Evolutionary conservation across 2,888 invertebrate genomes (phyloP).

Genomic region (Glaucopsyche alexis): DNA sequence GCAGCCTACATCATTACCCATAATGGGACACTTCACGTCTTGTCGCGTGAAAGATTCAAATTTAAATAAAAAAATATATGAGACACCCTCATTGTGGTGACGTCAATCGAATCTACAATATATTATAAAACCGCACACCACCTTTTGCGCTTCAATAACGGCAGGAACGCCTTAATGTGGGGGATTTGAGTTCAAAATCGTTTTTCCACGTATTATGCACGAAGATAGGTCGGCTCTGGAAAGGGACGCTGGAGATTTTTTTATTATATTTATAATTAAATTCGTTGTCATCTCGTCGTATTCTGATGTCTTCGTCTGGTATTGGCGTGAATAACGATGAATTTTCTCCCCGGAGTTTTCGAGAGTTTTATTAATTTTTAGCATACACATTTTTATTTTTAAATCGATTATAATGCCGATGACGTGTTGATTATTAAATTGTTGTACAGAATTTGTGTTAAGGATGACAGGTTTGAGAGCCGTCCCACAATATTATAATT

Average conservation of each 20-base stretch:
- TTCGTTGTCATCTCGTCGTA: constrained; percentile 73
- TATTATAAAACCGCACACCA: constrained; percentile 58
- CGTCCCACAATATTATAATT: not conserved
- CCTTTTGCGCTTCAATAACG: constrained; percentile 44
- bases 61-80: constrained; percentile 66
- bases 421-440: constrained; percentile 28
- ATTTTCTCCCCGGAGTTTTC: constrained; percentile 55
- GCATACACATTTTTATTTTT: constrained; percentile 35
- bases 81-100: constrained; percentile 70
- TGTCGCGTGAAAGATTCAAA: constrained; percentile 60
- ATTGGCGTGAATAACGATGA: constrained; percentile 70
- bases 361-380: constrained; percentile 63
- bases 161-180: constrained; percentile 43
- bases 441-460: constrained; percentile 17
- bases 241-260: constrained; percentile 72
- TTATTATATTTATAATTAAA: constrained; percentile 80
- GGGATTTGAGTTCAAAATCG: constrained; percentile 56
- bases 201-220: constrained; percentile 46
- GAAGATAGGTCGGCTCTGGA: constrained; percentile 53
- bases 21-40: constrained; percentile 65
- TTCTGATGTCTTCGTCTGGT: constrained; percentile 67
- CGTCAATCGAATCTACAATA: constrained; percentile 72
- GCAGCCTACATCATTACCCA: constrained; percentile 41
- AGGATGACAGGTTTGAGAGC: constrained; percentile 20
- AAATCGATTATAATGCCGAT: constrained; percentile 30